phyloP scores from a whole-genome alignment of 2,113 vertebrate species.

The human region GRCh38 chrX:127088501-127089000 shows the following conservation, averaged over 20 bases:
- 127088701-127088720: neutral
- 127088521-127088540: neutral
- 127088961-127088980: neutral
- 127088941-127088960: neutral
- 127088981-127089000: neutral
- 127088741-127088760: neutral
- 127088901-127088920: neutral
- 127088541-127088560: neutral
- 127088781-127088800: neutral
- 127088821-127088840: neutral
- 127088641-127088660: neutral
- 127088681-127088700: neutral
- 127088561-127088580: neutral
- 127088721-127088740: neutral
- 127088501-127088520: too few species aligned
- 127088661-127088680: neutral
- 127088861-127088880: neutral
- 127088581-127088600: neutral
- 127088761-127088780: neutral
- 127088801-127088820: neutral
- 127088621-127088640: neutral
- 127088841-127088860: neutral
- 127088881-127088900: neutral
- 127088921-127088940: neutral
- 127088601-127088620: neutral